Evolutionary conservation across 1,140 invertebrate species (phyloP), one percentile per base, ranked within the genome.

Genomic region (Drosophila pachea): DNA sequence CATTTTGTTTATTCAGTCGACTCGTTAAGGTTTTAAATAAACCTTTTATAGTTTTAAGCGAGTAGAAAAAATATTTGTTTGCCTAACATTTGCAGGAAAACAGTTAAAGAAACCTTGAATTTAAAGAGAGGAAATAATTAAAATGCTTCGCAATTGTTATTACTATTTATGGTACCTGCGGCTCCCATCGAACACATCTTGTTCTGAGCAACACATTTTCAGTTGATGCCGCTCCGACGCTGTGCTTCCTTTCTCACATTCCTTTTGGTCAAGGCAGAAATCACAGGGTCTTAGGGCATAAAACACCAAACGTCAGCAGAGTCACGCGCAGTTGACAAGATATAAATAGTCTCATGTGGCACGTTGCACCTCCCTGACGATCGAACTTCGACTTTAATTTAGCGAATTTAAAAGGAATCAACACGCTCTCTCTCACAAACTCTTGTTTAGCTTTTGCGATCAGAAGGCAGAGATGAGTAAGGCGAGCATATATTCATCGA

Each of bases 51-150:
- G 64, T 67, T 64, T 31, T 55, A 55, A 47, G 40, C 42, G 5
- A 29, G 31, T 16, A 4, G 8, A 49, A 9, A 14, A 43, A 43
- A 43, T 9, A 31, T 42, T 5, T 60, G 62, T 68, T 79, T 79
- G 59, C 43, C 49, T 48, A 49, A 52, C 68, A 61, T 65, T 62
- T 45, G 59, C 49, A 47, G 59, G 49, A 53, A 74, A 74, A 74
- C 53, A 69, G 48, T 42, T 43, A 49, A 47, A 61, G 45, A 71
- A 36, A 36, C 6, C 35, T 9, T 42, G 40, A n/a, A 14, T 2
- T 36, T 36, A 36, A 36, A 6, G 6, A 36, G 35, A 36, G 6
- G 2, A 36, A 4, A 36, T 36, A 36, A 36, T 36, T 36, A 36
- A 7, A 36, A 36, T 36, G 35, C 35, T 7, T 36, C 2, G 35